Base-by-base conservation (phyloP, 2,797 vertebrate genomes). In the Ctenopoma multispine region DNA sequence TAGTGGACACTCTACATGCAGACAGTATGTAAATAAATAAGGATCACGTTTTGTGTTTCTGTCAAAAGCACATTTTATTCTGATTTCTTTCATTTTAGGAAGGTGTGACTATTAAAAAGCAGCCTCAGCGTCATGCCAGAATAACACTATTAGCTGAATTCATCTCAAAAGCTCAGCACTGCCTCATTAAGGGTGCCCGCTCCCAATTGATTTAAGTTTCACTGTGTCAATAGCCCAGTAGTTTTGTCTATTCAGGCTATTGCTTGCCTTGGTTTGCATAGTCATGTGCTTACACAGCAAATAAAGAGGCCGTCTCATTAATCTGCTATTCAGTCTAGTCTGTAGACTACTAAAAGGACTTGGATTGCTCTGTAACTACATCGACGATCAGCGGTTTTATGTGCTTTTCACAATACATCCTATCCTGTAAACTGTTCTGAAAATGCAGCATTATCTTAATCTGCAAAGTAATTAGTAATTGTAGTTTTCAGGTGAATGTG, bases 211-310 rank as follows among this genome's bases (percentile, higher is more conserved):
- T 92, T 87, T 56, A 75, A 69, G 79, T 85, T 78, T 74, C 87
- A 49, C 77, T 68, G 77, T 84, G 86, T 92, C 91, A 88, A 91
- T 93, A 83, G 46, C 48, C n/a, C 73, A 5, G 81, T 72, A 72
- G 58, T 88, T 92, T 84, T 91, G 89, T 85, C 85, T 89, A 85
- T 86, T 85, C 87, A 89, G 91, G 77, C 82, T 60, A 59, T 86
- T 54, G 78, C 78, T 79, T 75, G 77, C 73, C 72, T 81, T 68
- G 73, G 79, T 83, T 64, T 88, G 85, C 81, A 82, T 54, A 23
- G 86, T 67, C 66, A 72, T 79, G 65, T 80, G 90, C 90, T 89
- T 48, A 84, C 81, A 3, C 84, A 83, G 89, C 89, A 87, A 74
- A 81, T 81, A 67, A 61, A 71, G 59, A 63, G 2, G 69, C 70